Conservation (phyloP, 2,797 vertebrate species). For the Anguilla marmorata region DNA sequence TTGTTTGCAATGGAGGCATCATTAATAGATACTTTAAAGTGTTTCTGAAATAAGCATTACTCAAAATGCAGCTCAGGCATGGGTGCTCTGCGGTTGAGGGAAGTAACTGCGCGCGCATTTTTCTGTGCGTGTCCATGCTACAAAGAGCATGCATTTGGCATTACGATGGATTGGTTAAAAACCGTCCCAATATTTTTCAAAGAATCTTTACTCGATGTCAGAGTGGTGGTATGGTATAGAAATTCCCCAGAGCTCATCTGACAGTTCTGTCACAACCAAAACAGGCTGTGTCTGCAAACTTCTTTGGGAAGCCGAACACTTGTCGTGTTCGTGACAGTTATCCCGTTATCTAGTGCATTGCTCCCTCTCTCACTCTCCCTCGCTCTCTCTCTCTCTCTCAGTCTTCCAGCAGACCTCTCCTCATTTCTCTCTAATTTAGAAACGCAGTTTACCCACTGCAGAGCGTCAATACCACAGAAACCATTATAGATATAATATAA, state of each 20-base stretch:
- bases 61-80: not conserved
- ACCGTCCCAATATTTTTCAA: conserved; percentile 5
- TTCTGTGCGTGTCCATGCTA: not conserved
- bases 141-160: not conserved
- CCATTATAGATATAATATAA: not conserved
- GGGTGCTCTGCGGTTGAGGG: not conserved
- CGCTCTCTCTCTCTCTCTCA: not conserved
- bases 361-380: conserved; percentile 16
- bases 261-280: conserved; percentile 66
- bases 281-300: conserved; percentile 57
- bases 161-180: conserved; percentile 3
- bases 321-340: conserved; percentile 71
- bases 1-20: not conserved
- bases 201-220: conserved; percentile 30
- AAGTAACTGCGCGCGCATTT: not conserved
- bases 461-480: not conserved
- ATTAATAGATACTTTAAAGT: not conserved
- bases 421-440: not conserved
- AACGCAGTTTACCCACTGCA: not conserved
- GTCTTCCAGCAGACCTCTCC: not conserved
- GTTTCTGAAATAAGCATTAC: not conserved
- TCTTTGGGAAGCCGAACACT: conserved; percentile 56
- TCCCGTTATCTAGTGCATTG: conserved; percentile 58
- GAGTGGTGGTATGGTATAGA: conserved; percentile 22
- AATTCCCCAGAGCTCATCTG: conserved; percentile 53